Evolutionary conservation across 2,113 vertebrate genomes (phyloP), one percentile per base, ranked within the genome.

Genomic region (Dissostichus mawsoni): DNA sequence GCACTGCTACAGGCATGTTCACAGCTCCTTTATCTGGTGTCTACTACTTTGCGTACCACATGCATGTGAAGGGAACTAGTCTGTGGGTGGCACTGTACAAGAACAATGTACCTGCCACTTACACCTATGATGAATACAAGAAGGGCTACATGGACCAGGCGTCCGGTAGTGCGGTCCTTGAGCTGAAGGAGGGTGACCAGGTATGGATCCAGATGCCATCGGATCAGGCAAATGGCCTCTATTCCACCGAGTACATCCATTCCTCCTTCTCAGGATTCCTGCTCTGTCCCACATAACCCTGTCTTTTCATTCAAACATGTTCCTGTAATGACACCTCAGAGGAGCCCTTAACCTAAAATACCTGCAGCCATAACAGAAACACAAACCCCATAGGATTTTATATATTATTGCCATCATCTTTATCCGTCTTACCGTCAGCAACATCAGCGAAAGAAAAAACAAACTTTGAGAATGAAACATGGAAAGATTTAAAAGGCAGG

Each of bases 111-210:
- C 98, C 98, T 0, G 98, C 98, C 85, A 99, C 97, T 65, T 99
- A 99, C 91, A 99, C 98, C 81, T 99, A 99, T 2, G 98, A 99
- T 0, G 98, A 99, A 85, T 99, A 99, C 95, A 99, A 99, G 95
- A 99, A 99, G 88, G 98, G 98, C 81, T 98, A 98, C 93, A 96
- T 99, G 96, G 98, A 99, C 96, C 98, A 99, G 93, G 98, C 98
- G 1, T 99, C 98, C 0, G 98, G 98, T 17, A 99, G 98, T 66
- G 98, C 98, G 0, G 98, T 99, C 87, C 96, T 99, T 36, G 98
- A 99, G 96, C 96, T 99, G 66, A 97, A 97, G 92, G 96, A 98
- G 91, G 96, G 96, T 0, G 98, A 99, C 92, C 97, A 99, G 90
- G 97, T 99, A 77, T 99, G 97, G 97, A 92, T 99, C 80, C 98